phyloP scores from a whole-genome alignment of 2,113 vertebrate species.

The Pedetes capensis region DNA sequence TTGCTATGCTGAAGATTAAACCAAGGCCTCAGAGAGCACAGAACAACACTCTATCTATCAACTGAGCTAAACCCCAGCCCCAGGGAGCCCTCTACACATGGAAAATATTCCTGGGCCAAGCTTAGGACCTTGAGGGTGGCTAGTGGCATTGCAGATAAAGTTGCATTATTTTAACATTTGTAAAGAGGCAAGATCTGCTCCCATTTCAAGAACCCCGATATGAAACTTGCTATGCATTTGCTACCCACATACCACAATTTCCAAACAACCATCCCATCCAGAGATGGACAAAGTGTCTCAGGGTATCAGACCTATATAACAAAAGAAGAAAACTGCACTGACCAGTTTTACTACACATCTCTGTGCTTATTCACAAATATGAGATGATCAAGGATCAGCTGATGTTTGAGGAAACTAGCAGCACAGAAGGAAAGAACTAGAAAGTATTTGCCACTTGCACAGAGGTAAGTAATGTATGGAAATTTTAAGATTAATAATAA shows the following conservation, averaged over 20 bases:
- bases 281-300: not conserved
- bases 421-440: not conserved
- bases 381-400: not conserved
- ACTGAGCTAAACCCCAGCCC: too few species aligned
- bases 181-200: not conserved
- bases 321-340: not conserved
- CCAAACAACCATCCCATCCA: not conserved
- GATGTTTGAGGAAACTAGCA: not conserved
- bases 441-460: not conserved
- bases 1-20: too few species aligned
- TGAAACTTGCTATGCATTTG: not conserved
- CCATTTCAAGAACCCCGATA: not conserved
- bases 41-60: too few species aligned
- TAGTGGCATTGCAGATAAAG: not conserved
- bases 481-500: not conserved
- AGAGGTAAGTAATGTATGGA: too few species aligned
- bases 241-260: not conserved
- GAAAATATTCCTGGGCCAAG: not conserved
- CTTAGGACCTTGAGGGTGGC: not conserved
- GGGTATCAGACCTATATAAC: not conserved
- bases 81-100: not conserved
- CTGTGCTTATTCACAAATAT: not conserved
- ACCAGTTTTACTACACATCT: not conserved
- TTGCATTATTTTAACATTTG: not conserved
- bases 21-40: too few species aligned